Base-by-base conservation (phyloP, 2,888 invertebrate genomes). In the Molorchus minor region DNA sequence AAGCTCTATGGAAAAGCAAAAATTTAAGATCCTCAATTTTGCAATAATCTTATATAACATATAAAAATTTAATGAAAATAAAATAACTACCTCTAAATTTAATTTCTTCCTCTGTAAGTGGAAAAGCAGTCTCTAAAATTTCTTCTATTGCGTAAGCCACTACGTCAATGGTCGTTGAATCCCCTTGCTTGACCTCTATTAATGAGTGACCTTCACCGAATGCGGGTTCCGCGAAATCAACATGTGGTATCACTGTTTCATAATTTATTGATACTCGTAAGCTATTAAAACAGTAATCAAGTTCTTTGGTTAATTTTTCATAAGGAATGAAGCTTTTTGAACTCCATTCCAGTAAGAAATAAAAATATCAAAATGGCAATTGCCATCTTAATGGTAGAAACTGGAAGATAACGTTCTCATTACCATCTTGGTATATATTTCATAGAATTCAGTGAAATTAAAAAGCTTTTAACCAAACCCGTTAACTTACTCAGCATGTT, bases 241-340 rank as follows among this genome's bases (percentile, higher is more conserved):
- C 75, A 41, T 72, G 75, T 0, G 72, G 73, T 49, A 60, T 69
- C 20, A 74, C 71, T 2, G 72, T 69, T 4, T 66, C 66, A 44
- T 68, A 75, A 45, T 75, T 67, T 13, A 75, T 72, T 41, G 55
- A 70, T 4, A 75, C 73, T 58, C 60, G 63, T 3, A 54, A 46
- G 20, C 61, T 55, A 12, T 29, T 30, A 2, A 33, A 33, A 33
- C 12, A 7, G n/a, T n/a, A n/a, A n/a, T n/a, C n/a, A n/a, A n/a
- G n/a, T n/a, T n/a, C n/a, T n/a, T n/a, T n/a, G n/a, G n/a, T n/a
- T n/a, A n/a, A n/a, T n/a, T n/a, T n/a, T n/a, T n/a, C n/a, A n/a
- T n/a, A n/a, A n/a, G n/a, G n/a, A 52, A 21, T 13, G 15, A 51
- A 36, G 10, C 40, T n/a, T n/a, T n/a, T n/a, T n/a, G n/a, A n/a